Base-by-base conservation (phyloP, 1,140 invertebrate genomes). In the Whitmania pigra region DNA sequence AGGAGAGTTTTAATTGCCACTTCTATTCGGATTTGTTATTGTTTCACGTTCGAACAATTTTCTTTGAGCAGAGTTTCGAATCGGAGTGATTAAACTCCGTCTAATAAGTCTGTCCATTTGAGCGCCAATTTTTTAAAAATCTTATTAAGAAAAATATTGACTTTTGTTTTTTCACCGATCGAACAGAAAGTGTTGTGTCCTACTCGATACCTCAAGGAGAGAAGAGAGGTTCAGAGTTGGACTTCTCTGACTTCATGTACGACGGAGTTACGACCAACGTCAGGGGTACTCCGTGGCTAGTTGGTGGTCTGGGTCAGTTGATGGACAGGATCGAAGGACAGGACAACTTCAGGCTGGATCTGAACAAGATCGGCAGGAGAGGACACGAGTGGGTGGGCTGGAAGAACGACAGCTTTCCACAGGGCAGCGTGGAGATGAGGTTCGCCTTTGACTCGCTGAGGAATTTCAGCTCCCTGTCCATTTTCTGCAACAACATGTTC, bases 341-440 rank as follows among this genome's bases (percentile, higher is more conserved):
- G n/a, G 87, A 89, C 74, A 88, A 91, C 79, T 91, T 90, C 80
- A 86, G 88, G 75, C 81, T 86, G 25, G 88, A 89, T 80, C 86
- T 85, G 70, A 84, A 84, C 76, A 87, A 86, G 71, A 86, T 91
- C 68, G 81, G 90, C 4, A 83, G 87, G 22, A 84, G 87, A 22
- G 79, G 84, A 20, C 86, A 88, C 69, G 79, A 87, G n/a, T 85
- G 85, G 31, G 73, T 78, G 4, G 92, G 92, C 0, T 95, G 93
- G 92, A 87, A 87, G 74, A 93, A 93, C 82, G 90, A 93, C 89
- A 92, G 79, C 84, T 96, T 71, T 89, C 88, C 25, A 92, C 94
- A 80, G 92, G 74, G 55, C 54, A 79, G 78, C 2, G 74, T 82
- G 9, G 78, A 79, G 69, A 76, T 81, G 36, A 75, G 88, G 74